phyloP scores from a whole-genome alignment of 2,113 vertebrate genomes.

The Sylvia atricapilla region DNA sequence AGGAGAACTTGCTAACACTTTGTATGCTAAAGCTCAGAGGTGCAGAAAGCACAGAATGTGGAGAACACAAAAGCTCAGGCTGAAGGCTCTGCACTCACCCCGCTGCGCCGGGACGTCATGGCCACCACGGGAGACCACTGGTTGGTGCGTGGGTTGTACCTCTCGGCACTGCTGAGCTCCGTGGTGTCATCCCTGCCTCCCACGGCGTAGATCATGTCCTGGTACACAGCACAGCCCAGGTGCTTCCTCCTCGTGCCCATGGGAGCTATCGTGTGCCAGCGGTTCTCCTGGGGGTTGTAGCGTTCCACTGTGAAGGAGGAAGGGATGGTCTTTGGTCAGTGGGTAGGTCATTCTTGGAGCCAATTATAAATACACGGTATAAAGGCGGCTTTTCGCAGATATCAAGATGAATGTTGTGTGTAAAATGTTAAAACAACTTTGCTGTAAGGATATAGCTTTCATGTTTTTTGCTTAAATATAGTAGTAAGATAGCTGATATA shows the following conservation, averaged over 20 bases:
- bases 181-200: slow-evolving; percentile 97
- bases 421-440: not conserved
- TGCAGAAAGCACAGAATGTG: not conserved
- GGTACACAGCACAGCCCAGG: slow-evolving; percentile 96
- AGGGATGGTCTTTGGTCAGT: not conserved
- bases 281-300: slow-evolving; percentile 98
- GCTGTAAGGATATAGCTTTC: not conserved
- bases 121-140: slow-evolving; percentile 99
- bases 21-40: not conserved
- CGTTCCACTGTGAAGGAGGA: slow-evolving; percentile 83
- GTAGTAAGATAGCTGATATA: not conserved
- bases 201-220: slow-evolving; percentile 99
- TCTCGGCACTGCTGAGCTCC: slow-evolving; percentile 94
- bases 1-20: not conserved
- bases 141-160: slow-evolving; percentile 96
- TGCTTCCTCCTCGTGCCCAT: slow-evolving; percentile 98
- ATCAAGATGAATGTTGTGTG: not conserved
- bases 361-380: not conserved
- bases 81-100: slow-evolving; percentile 70
- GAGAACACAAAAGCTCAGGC: fast-evolving
- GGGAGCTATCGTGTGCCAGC: slow-evolving; percentile 97
- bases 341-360: not conserved
- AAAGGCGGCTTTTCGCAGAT: not conserved
- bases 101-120: slow-evolving; percentile 96
- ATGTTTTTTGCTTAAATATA: not conserved